Percentiles rank a stretch among this genome's conserved stretches.
phyloP scores from a whole-genome alignment of 1,140 invertebrate genomes.

The Meloidogyne floridensis region DNA sequence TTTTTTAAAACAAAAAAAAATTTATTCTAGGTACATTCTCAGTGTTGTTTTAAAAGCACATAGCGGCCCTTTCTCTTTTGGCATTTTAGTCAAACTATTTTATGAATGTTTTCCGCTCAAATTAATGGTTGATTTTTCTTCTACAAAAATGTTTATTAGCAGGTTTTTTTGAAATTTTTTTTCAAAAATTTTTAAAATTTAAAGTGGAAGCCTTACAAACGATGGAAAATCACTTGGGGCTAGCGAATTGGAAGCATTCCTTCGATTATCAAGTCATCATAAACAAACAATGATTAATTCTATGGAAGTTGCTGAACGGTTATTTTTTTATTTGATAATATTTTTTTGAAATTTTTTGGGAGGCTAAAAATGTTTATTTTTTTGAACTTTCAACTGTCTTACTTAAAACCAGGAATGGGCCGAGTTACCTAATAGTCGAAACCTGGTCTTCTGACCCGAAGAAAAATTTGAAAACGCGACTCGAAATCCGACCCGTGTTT shows the following conservation, averaged over 20 bases:
- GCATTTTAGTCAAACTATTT: constrained; percentile 21
- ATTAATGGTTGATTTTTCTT: constrained; percentile 25
- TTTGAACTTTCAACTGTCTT: too few relatives aligned
- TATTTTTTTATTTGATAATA: background rate
- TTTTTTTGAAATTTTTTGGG: background rate
- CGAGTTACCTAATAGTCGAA: too few relatives aligned
- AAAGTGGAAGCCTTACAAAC: constrained; percentile 5
- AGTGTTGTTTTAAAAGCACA: constrained; percentile 10
- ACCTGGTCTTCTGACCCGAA: too few relatives aligned
- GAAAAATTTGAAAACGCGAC: too few relatives aligned
- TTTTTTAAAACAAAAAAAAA: too few relatives aligned
- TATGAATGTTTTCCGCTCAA: constrained; percentile 15
- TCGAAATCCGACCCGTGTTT: too few relatives aligned
- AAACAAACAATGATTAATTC: background rate
- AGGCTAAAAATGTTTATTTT: too few relatives aligned
- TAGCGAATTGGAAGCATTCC: background rate
- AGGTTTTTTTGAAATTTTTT: constrained; percentile 4
- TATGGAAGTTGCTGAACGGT: constrained; percentile 14
- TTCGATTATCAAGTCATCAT: constrained; percentile 1
- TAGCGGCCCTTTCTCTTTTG: background rate
- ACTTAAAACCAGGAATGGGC: too few relatives aligned
- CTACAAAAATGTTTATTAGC: constrained; percentile 16
- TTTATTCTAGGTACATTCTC: background rate
- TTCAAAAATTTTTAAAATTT: background rate
- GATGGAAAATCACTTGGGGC: background rate